Evolutionary conservation across 1,140 invertebrate species (phyloP).

Genomic region (Mesaphorura yosii): DNA sequence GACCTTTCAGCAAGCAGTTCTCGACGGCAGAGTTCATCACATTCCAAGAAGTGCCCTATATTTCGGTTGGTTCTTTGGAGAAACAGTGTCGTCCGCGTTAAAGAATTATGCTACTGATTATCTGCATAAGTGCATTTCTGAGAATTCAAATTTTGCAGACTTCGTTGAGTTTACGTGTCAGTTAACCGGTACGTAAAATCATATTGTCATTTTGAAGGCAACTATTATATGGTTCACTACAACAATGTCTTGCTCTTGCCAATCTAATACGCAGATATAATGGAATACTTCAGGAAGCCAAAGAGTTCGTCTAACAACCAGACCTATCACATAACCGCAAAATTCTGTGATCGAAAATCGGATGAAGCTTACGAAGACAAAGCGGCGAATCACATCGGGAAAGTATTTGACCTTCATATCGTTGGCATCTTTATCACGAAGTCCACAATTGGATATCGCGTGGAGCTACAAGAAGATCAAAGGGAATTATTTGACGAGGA

Average conservation of each 20-base stretch:
- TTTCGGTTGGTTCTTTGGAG: slow-evolving; percentile 27
- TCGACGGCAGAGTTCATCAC: too few relatives aligned
- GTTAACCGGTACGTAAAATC: too few relatives aligned
- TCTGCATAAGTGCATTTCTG: slow-evolving; percentile 11
- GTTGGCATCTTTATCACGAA: slow-evolving; percentile 21
- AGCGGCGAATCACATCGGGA: slow-evolving; percentile 4
- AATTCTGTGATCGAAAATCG: slow-evolving; percentile 18
- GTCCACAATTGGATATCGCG: slow-evolving; percentile 18
- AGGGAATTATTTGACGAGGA: slow-evolving; percentile 21
- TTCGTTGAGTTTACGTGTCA: neutral
- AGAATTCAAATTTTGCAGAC: slow-evolving; percentile 15
- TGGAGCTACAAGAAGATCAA: slow-evolving; percentile 18
- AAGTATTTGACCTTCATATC: slow-evolving; percentile 13
- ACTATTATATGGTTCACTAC: too few relatives aligned
- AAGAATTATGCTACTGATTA: slow-evolving; percentile 1
- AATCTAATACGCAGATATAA: too few relatives aligned
- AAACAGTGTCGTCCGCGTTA: slow-evolving; percentile 7
- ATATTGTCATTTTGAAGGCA: too few relatives aligned
- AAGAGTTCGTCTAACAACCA: neutral
- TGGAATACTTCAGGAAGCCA: too few relatives aligned
- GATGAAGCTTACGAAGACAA: slow-evolving; percentile 4
- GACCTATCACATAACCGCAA: slow-evolving; percentile 21
- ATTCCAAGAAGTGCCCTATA: slow-evolving; percentile 22
- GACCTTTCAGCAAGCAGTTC: too few relatives aligned
- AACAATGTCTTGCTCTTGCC: too few relatives aligned